phyloP scores from a whole-genome alignment of 2,797 vertebrate species.

The Furcifer pardalis region DNA sequence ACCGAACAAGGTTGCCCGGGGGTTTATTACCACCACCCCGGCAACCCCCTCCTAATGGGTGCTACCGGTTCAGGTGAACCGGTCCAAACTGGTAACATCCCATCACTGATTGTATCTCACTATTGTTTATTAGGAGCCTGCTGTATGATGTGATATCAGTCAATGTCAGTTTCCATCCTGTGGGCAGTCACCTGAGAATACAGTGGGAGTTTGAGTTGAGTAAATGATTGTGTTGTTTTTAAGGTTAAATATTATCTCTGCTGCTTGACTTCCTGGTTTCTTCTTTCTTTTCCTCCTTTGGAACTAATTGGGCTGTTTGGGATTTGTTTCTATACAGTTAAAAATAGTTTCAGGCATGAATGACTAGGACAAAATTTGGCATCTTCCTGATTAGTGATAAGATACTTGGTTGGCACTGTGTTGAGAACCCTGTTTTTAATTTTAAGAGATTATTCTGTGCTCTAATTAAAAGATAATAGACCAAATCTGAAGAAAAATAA shows the following conservation, averaged over 20 bases:
- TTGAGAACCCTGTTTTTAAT: neutral
- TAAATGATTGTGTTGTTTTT: neutral
- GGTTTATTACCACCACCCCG: too few relatives aligned
- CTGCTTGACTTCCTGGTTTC: neutral
- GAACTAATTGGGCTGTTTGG: neutral
- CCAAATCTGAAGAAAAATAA: neutral
- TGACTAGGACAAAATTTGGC: neutral
- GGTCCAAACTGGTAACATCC: too few relatives aligned
- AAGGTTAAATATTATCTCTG: neutral
- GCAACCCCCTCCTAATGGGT: too few relatives aligned
- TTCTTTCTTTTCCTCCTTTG: neutral
- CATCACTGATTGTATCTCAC: neutral
- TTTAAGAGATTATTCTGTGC: neutral
- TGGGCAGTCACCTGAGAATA: neutral
- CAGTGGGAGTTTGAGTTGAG: neutral
- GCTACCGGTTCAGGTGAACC: too few relatives aligned
- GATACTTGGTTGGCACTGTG: neutral
- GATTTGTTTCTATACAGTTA: conserved; percentile 2
- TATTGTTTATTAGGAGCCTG: neutral
- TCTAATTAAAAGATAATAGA: neutral
- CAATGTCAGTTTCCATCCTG: neutral
- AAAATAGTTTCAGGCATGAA: neutral
- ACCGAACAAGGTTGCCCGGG: too few relatives aligned
- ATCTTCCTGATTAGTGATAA: conserved; percentile 11
- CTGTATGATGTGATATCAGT: neutral